These are phyloP conservation scores for Grapholita molesta DNA, from an alignment of 1,140 invertebrate genomes.

Conservation along the genomic window DNA sequence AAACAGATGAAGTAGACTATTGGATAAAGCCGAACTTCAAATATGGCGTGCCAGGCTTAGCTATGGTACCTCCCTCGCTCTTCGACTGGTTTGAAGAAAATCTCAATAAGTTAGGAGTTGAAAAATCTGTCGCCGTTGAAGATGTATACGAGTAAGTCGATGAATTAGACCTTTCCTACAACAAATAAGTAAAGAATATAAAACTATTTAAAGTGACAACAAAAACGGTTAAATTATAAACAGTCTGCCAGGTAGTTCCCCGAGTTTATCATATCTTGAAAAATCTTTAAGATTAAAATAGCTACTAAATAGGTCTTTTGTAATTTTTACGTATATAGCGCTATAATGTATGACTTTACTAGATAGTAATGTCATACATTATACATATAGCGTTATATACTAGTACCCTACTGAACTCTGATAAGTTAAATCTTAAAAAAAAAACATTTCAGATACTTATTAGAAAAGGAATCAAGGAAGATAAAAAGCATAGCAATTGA, in stretches of 20 bases:
- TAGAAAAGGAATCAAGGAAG: constrained; percentile 4
- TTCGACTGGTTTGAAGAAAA: constrained; percentile 49
- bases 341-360: too few species aligned
- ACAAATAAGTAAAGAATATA: not conserved
- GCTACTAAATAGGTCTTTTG: not conserved
- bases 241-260: too few species aligned
- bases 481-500: not conserved
- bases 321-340: too few species aligned
- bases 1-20: constrained; percentile 46
- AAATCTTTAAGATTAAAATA: not conserved
- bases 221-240: too few species aligned
- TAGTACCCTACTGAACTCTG: too few species aligned
- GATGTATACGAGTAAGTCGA: constrained; percentile 46
- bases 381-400: too few species aligned
- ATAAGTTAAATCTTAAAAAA: too few species aligned
- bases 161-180: not conserved
- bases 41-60: constrained; percentile 33
- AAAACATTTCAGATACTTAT: constrained; percentile 34
- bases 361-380: not conserved
- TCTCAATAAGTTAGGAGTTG: constrained; percentile 33
- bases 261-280: not conserved
- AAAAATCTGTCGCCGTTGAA: constrained; percentile 38
- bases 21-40: constrained; percentile 44
- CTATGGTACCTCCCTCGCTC: constrained; percentile 51
- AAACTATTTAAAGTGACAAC: not conserved